Conservation (phyloP, 1,140 invertebrate species). For the Archivesica marissinica region DNA sequence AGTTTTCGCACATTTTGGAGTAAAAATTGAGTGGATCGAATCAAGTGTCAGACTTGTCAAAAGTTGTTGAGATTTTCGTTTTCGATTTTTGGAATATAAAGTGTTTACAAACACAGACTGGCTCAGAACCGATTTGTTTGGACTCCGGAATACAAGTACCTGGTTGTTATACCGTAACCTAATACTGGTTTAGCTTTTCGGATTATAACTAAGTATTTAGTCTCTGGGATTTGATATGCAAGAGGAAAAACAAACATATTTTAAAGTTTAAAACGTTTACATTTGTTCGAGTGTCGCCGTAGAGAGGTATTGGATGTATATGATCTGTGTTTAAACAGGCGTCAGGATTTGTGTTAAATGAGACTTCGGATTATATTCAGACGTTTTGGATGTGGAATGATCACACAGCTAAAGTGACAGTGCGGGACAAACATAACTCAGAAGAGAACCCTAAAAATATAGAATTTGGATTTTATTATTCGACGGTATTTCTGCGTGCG, state of each 20-base stretch:
- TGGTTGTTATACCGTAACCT: constrained; percentile 32
- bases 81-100: constrained; percentile 30
- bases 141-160: constrained; percentile 14
- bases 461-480: too few relatives aligned
- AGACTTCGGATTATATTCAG: not conserved
- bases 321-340: not conserved
- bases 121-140: constrained; percentile 35
- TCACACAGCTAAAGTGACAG: too few relatives aligned
- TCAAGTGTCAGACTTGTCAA: constrained; percentile 24
- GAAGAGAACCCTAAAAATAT: too few relatives aligned
- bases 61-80: constrained; percentile 2
- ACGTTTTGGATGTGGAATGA: not conserved
- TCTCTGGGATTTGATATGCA: constrained; percentile 1
- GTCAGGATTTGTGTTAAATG: not conserved
- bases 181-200: constrained; percentile 56
- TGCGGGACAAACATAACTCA: too few relatives aligned
- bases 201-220: constrained; percentile 20
- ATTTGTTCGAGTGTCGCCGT: constrained; percentile 31
- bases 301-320: not conserved
- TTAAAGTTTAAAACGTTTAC: constrained; percentile 52
- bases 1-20: constrained; percentile 37
- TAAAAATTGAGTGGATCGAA: constrained; percentile 13
- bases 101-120: not conserved
- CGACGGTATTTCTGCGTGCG: too few relatives aligned
- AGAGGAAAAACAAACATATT: constrained; percentile 53